phyloP scores from a whole-genome alignment of 2,888 invertebrate species.

The Oscheius myriophilus region DNA sequence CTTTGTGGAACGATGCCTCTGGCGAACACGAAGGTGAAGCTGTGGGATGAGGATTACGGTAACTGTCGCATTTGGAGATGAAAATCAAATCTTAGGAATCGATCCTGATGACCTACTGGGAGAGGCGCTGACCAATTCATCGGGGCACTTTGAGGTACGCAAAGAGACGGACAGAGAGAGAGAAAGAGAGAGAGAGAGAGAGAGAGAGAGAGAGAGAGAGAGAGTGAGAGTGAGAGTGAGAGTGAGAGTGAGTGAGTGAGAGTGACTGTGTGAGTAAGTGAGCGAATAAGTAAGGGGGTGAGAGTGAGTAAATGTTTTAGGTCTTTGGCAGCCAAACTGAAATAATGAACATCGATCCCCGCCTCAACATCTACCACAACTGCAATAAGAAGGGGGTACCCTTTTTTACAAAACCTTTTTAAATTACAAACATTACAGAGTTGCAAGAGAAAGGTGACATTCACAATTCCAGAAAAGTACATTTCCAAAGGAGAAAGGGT shows the following conservation, averaged over 20 bases:
- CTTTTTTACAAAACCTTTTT: not conserved
- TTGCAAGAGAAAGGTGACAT: constrained; percentile 49
- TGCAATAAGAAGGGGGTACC: constrained; percentile 22
- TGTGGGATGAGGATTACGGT: constrained; percentile 52
- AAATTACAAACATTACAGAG: not conserved
- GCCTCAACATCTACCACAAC: constrained; percentile 48
- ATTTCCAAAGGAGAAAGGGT: constrained; percentile 46
- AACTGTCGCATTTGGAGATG: not conserved
- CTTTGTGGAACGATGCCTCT: constrained; percentile 38
- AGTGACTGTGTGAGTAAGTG: not conserved
- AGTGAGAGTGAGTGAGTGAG: not conserved
- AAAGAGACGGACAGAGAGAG: not conserved
- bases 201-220: too few species aligned
- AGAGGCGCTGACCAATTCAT: constrained; percentile 27
- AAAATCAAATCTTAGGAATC: not conserved
- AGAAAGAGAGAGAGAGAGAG: too few species aligned
- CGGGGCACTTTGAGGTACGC: constrained; percentile 16
- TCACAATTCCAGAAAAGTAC: constrained; percentile 49
- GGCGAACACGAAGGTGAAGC: constrained; percentile 40
- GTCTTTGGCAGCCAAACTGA: constrained; percentile 20
- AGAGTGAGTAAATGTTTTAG: not conserved
- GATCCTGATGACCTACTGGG: constrained; percentile 48
- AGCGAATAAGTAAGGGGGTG: not conserved
- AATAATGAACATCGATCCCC: constrained; percentile 44
- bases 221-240: too few species aligned